Evolutionary conservation across 2,888 invertebrate genomes (phyloP), one percentile per base, ranked within the genome.

Genomic region (Trichogramma dendrolimi): DNA sequence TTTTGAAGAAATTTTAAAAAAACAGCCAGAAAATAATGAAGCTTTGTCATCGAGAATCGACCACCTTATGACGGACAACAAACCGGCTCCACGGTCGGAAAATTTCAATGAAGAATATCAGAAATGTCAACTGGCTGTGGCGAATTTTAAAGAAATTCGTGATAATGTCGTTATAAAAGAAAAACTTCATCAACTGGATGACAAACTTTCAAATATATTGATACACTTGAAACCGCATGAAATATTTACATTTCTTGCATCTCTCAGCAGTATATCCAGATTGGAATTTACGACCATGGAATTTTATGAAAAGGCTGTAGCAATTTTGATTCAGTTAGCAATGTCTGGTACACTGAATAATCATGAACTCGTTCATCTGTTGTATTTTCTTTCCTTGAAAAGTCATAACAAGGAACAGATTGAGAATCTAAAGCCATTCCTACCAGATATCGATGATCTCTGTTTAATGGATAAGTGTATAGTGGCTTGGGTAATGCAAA

Each of bases 401-500:
- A 67, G 66, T 41, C 5, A 40, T 1, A 57, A 50, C 2, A 11
- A 8, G 11, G 8, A 5, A 0, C 44, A 63, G 3, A 49, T 68
- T 1, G 55, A 55, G 8, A 40, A 27, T 4, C 53, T 67, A 2
- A 41, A 63, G 6, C 44, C 55, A 27, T 53, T 38, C 55, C 44
- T 70, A 48, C 65, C 65, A 4, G 49, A 67, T 3, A 41, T 70
- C 4, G 11, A 43, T 14, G 54, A 67, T 11, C 57, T 70, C 5
- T 57, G 11, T 5, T 14, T 44, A 11, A 60, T 68, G 51, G 65
- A 71, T 47, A 58, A 52, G 60, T 46, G 58, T 44, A 61, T 67
- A 4, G 62, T 68, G 4, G 66, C 67, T 6, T 48, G 64, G 40
- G 11, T 63, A 6, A 41, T 61, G 8, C 69, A 63, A 14, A 67